A percentile compares a stretch with the other conserved stretches of the same genome.
phyloP scores from a whole-genome alignment of 2,888 invertebrate genomes.

The Eupithecia dodoneata region DNA sequence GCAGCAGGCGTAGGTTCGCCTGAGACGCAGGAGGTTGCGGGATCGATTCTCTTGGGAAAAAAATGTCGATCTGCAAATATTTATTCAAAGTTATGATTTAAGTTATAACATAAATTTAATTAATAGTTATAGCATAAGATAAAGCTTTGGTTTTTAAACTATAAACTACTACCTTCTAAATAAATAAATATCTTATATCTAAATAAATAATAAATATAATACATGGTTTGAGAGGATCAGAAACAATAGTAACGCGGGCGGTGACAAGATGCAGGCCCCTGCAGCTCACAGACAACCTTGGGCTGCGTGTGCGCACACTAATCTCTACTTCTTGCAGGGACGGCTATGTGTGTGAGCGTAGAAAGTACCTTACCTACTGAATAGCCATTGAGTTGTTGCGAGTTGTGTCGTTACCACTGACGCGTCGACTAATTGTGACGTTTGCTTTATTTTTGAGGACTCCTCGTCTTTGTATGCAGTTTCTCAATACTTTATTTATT shows the following conservation, averaged over 20 bases:
- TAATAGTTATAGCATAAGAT: too few relatives aligned
- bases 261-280: conserved; percentile 9
- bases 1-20: too few relatives aligned
- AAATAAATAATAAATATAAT: too few relatives aligned
- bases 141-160: too few relatives aligned
- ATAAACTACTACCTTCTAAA: too few relatives aligned
- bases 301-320: conserved; percentile 19
- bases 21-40: too few relatives aligned
- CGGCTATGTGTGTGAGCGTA: conserved; percentile 17
- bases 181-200: too few relatives aligned
- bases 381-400: background rate
- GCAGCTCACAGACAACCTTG: conserved; percentile 28
- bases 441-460: background rate
- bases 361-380: background rate
- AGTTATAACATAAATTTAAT: too few relatives aligned
- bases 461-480: background rate
- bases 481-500: too few relatives aligned
- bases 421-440: background rate
- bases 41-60: too few relatives aligned
- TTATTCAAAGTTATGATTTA: too few relatives aligned
- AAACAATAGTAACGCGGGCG: conserved; percentile 1
- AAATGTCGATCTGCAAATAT: too few relatives aligned
- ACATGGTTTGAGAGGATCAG: background rate
- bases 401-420: background rate
- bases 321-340: conserved; percentile 32